A percentile compares a stretch with the other conserved stretches of the same genome.
phyloP scores from a whole-genome alignment of 2,888 invertebrate species.

The Apoda limacodes region DNA sequence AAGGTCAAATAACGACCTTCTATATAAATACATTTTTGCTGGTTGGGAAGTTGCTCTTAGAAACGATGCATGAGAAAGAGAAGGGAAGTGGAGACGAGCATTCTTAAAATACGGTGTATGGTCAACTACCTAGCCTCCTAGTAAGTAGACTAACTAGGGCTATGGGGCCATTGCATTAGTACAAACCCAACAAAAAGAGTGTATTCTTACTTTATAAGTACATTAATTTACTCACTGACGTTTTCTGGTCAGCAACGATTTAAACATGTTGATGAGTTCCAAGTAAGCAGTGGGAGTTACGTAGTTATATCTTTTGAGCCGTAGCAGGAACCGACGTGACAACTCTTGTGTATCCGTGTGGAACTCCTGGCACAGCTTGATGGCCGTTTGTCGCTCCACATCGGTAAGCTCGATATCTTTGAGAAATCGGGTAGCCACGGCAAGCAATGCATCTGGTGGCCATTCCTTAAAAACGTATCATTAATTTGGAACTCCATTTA shows the following conservation, averaged over 20 bases:
- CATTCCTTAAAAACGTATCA: conserved; percentile 75
- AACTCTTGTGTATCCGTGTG: conserved; percentile 85
- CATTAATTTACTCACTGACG: conserved; percentile 75
- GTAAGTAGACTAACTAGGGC: too few species aligned
- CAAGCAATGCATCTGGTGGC: conserved; percentile 93
- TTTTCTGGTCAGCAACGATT: conserved; percentile 79
- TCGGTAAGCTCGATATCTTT: conserved; percentile 82
- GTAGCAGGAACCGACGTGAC: conserved; percentile 71
- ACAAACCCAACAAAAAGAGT: too few species aligned
- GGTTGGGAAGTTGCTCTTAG: too few species aligned
- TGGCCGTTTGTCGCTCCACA: conserved; percentile 80
- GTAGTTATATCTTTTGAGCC: conserved; percentile 82
- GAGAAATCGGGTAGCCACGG: conserved; percentile 87
- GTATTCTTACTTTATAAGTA: too few species aligned
- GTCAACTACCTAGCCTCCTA: too few species aligned
- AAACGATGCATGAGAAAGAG: too few species aligned
- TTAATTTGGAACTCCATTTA: too few species aligned
- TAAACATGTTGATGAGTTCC: conserved; percentile 92
- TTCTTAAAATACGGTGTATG: too few species aligned
- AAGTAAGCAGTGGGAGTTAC: conserved; percentile 95
- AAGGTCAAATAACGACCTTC: too few species aligned
- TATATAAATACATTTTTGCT: too few species aligned
- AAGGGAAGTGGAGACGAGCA: too few species aligned
- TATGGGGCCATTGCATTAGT: too few species aligned
- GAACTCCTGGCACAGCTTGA: conserved; percentile 90